Base-by-base conservation (phyloP, 2,113 vertebrate genomes). In the Eidolon helvum region DNA sequence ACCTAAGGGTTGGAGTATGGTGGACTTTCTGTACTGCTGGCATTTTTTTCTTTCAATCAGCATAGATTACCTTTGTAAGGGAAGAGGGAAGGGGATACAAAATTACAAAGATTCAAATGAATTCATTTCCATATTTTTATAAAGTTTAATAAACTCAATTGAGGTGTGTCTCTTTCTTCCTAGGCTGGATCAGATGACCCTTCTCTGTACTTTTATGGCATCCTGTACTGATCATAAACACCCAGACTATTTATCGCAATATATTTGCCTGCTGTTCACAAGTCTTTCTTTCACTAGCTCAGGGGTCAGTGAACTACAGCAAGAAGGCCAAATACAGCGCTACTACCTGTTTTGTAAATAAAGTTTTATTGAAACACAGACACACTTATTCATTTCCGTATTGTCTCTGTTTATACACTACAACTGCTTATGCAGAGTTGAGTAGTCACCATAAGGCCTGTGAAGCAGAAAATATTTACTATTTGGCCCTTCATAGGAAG, bases 371-470 rank as follows among this genome's bases (percentile, higher is more conserved):
- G 63, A 24, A 26, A 53, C 45, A 16, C 14, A 75, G 55, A 28
- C 38, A 12, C 18, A 22, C 16, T 19, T 33, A 22, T 66, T 72
- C 24, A 57, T 12, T 66, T 69, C n/a, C 1, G 0, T 59, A 57
- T 12, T 16, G 50, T 24, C 35, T 21, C n/a, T 15, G 35, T 10
- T 65, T 10, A 1, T 4, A 6, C 4, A 19, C 28, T 43, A 38
- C n/a, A 38, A 19, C 68, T 12, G 43, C 48, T 40, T 26, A 24
- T 3, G 7, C n/a, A 55, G 53, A 55, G 26, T 2, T 21, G 33
- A 22, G 45, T 26, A 15, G 19, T 1, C 26, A 40, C 33, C 18
- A 9, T 11, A n/a, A 0, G 0, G 43, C 28, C 28, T 28, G 19
- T 6, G 11, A 61, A 80, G 28, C 33, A 9, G n/a, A 45, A 69